phyloP scores from a whole-genome alignment of 2,797 vertebrate genomes.

The Gambusia yucatana region DNA sequence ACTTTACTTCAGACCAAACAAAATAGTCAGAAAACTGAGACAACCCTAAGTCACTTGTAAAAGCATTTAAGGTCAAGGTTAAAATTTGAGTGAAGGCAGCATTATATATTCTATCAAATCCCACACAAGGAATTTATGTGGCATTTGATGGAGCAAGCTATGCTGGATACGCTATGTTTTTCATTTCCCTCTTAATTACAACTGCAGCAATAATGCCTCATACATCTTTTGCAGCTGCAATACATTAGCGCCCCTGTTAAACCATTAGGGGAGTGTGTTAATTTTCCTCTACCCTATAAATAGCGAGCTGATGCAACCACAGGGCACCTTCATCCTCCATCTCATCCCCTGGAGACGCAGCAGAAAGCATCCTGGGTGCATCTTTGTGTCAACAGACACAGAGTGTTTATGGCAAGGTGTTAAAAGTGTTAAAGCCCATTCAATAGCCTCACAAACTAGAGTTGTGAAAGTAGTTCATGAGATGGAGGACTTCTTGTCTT shows the following conservation, averaged over 20 bases:
- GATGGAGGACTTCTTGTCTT: neutral
- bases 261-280: conserved; percentile 32
- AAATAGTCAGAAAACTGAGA: neutral
- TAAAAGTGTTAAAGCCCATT: conserved; percentile 1
- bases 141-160: neutral
- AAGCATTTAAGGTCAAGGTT: neutral
- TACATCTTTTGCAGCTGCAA: conserved; percentile 35
- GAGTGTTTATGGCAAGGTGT: conserved; percentile 17
- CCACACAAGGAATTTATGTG: neutral
- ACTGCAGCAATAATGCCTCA: conserved; percentile 12
- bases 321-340: conserved; percentile 34
- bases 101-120: neutral
- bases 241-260: conserved; percentile 23
- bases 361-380: conserved; percentile 34
- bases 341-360: conserved; percentile 18
- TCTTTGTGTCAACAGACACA: conserved; percentile 39
- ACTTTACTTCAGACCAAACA: neutral
- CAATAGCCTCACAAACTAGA: neutral
- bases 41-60: neutral
- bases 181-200: conserved; percentile 15
- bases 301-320: conserved; percentile 40
- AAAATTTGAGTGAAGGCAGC: neutral
- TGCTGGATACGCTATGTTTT: conserved; percentile 4
- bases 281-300: conserved; percentile 42
- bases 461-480: conserved; percentile 3